Evolutionary conservation across 1,140 invertebrate species (phyloP).

Genomic region (Drosophila busckii): DNA sequence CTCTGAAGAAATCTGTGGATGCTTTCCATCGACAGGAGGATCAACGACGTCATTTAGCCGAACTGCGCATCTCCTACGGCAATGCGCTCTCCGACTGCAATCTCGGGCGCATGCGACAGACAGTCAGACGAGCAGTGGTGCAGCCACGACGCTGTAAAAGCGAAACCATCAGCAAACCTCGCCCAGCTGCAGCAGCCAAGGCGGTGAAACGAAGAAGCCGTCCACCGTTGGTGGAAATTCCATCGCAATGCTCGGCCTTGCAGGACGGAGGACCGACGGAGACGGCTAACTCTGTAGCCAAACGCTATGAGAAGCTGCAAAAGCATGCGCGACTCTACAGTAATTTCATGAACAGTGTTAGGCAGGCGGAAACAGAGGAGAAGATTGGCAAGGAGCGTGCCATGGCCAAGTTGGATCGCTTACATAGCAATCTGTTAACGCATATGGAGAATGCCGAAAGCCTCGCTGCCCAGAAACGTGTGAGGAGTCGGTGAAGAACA

Average conservation of each 20-base stretch:
- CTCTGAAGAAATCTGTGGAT: background rate
- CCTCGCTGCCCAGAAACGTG: no score
- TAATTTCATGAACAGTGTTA: background rate
- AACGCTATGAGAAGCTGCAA: conserved; percentile 28
- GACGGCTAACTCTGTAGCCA: background rate
- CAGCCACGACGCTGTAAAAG: background rate
- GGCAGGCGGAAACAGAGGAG: no score
- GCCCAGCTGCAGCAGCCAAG: no score
- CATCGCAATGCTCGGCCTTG: no score
- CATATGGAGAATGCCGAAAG: no score
- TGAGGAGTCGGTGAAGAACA: no score
- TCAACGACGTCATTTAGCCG: conserved; percentile 23
- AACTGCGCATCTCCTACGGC: conserved; percentile 26
- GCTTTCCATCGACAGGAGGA: background rate
- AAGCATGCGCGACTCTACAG: conserved; percentile 1
- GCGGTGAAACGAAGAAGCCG: no score
- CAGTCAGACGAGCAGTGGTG: background rate
- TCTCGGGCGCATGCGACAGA: conserved; percentile 4
- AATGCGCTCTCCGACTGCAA: conserved; percentile 37
- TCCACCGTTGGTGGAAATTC: no score
- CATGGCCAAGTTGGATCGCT: no score
- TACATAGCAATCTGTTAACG: no score
- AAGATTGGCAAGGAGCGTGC: no score
- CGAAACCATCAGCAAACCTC: conserved; percentile 12
- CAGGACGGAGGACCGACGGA: background rate